Base-by-base conservation (phyloP, 2,888 invertebrate species). In the Drosophila atripex region DNA sequence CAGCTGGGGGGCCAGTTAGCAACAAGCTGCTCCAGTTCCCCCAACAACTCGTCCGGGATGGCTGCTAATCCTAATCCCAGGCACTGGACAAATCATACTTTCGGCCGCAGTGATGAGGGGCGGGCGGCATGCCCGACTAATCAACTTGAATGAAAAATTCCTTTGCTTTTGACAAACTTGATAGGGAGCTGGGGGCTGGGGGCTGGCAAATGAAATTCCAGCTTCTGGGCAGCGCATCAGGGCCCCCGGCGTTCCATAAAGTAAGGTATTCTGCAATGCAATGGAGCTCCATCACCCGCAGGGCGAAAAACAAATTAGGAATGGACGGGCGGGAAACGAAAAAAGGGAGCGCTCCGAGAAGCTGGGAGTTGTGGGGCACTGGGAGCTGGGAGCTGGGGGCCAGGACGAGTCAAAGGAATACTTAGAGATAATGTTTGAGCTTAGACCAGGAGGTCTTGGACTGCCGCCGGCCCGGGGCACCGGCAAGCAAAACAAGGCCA, bases 281-380 rank as follows among this genome's bases (percentile, higher is more conserved):
- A 32, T 50, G 32, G 50, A 59, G 56, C 57, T 39, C 7, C 39
- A 30, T 28, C 41, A 45, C 49, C 61, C 63, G n/a, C 23, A 38
- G 64, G 66, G 53, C 30, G 66, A 53, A 66, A 61, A 66, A 38
- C 38, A 64, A 64, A 64, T 65, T 66, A 53, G 28, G 64, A 64
- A 46, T 12, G 53, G 18, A 45, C 53, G 11, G 28, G 41, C 16
- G 35, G 14, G 7, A 11, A 30, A 35, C 3, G 12, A 45, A 18
- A 28, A n/a, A 58, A 39, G 30, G 21, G 21, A 23, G 21, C 3
- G 21, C 21, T 23, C 5, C 21, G 21, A 16, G 18, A 14, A 7
- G 2, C 12, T 25, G 46, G 46, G 1, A 11, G 16, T 2, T 28
- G 11, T 16, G 14, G 11, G 28, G 11, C 9, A 14, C 4, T 1